A percentile compares a stretch with the other conserved stretches of the same genome.
These are phyloP conservation scores for Balearica regulorum DNA, from an alignment of 2,797 vertebrate species.

Conservation along the genomic window DNA sequence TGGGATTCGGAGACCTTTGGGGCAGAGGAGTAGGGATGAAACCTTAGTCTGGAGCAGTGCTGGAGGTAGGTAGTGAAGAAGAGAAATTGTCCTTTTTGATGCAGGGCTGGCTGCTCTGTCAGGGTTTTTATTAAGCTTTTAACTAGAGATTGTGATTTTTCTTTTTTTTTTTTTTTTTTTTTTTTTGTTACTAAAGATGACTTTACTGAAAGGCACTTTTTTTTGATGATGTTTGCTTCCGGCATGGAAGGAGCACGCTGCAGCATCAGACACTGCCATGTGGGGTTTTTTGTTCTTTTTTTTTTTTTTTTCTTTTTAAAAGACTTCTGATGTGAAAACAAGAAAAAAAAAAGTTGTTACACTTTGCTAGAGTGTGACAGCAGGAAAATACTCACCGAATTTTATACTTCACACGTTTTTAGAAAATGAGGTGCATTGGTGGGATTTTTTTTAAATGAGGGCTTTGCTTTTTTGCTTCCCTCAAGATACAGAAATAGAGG, in stretches of 20 bases:
- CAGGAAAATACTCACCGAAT: constrained; percentile 52
- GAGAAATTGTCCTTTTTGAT: constrained; percentile 10
- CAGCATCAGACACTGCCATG: constrained; percentile 18
- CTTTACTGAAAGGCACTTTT: constrained; percentile 70
- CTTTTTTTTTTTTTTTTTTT: constrained; percentile 10
- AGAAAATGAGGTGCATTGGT: not conserved
- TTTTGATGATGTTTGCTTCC: constrained; percentile 47
- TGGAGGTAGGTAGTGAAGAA: not conserved
- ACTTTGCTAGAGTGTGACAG: constrained; percentile 18
- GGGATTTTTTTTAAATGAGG: constrained; percentile 41
- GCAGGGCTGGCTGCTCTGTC: constrained; percentile 31
- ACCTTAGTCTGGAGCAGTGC: not conserved
- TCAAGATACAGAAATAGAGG: constrained; percentile 40
- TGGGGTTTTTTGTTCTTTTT: not conserved
- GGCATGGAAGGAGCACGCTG: constrained; percentile 12
- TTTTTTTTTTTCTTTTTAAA: not conserved
- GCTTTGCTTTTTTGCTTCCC: constrained; percentile 61
- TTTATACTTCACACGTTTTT: constrained; percentile 73
- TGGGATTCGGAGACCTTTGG: not conserved
- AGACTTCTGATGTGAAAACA: constrained; percentile 46
- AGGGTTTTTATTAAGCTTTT: constrained; percentile 21
- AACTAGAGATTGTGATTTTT: not conserved
- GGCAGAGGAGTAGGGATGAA: not conserved
- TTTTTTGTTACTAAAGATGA: constrained; percentile 52
- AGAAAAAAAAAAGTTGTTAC: not conserved